phyloP scores from a whole-genome alignment of 1,140 invertebrate genomes.

The Apocrypta bakeri region DNA sequence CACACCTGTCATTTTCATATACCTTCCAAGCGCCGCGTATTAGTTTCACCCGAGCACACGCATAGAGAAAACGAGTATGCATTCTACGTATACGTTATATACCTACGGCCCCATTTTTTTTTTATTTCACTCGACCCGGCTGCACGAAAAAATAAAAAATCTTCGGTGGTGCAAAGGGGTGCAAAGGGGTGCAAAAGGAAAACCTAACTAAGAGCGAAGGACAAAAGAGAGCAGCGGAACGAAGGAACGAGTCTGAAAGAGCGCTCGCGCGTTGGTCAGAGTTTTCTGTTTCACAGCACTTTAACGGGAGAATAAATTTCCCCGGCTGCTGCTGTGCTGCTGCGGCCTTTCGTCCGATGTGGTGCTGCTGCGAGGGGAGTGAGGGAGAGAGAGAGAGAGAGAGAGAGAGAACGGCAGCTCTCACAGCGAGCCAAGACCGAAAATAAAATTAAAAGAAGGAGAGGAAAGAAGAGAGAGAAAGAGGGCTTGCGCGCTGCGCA shows the following conservation, averaged over 20 bases:
- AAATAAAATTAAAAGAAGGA: slow-evolving; percentile 52
- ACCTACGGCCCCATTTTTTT: neutral
- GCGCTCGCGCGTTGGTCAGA: slow-evolving; percentile 35
- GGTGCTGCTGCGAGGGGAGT: neutral
- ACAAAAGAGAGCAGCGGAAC: slow-evolving; percentile 38
- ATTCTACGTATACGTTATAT: neutral
- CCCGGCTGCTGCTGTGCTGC: slow-evolving; percentile 31
- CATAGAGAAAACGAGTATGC: neutral
- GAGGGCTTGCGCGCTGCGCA: neutral
- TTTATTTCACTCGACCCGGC: neutral
- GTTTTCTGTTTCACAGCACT: slow-evolving; percentile 57
- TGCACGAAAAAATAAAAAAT: slow-evolving; percentile 24
- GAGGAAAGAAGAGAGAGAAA: slow-evolving; percentile 28
- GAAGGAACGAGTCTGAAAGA: slow-evolving; percentile 12
- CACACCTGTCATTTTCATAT: slow-evolving; percentile 27
- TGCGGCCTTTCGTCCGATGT: slow-evolving; percentile 21
- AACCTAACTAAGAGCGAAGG: slow-evolving; percentile 43
- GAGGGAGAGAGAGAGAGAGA: neutral
- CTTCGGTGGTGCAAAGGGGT: neutral
- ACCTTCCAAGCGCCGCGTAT: neutral
- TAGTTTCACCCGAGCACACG: slow-evolving; percentile 1
- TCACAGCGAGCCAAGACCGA: slow-evolving; percentile 30
- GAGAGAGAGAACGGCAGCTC: slow-evolving; percentile 2
- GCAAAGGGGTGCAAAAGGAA: neutral
- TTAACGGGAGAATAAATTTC: slow-evolving; percentile 59